Percentiles rank a stretch among this genome's conserved stretches.
Evolutionary conservation across 2,113 vertebrate genomes (phyloP).

Genomic region (Micronycteris hirsuta): DNA sequence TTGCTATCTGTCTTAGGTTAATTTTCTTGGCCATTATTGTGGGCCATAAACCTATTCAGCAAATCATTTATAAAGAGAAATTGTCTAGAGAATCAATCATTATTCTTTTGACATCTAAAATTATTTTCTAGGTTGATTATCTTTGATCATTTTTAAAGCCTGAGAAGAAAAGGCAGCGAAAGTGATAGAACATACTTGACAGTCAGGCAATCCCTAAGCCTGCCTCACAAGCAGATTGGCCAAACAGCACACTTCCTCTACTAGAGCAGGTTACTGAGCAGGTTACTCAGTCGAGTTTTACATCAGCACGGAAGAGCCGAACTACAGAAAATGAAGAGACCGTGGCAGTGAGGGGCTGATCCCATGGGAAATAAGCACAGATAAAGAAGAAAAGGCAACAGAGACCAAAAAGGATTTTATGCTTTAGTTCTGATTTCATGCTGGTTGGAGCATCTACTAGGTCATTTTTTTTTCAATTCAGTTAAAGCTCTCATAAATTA

Average conservation of each 20-base stretch:
- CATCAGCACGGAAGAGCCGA: background rate
- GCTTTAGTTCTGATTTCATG: background rate
- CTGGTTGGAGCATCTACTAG: background rate
- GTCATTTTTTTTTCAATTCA: background rate
- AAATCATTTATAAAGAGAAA: constrained; percentile 67
- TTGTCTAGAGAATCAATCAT: constrained; percentile 12
- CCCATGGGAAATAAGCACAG: background rate
- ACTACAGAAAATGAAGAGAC: background rate
- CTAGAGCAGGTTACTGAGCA: fast-evolving
- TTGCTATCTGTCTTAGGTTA: background rate
- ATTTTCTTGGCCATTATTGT: constrained; percentile 50
- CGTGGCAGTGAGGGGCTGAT: background rate
- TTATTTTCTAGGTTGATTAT: constrained; percentile 16
- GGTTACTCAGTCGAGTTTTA: background rate
- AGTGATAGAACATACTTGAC: background rate
- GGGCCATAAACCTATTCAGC: constrained; percentile 51
- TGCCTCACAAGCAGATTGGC: background rate
- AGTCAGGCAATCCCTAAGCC: background rate
- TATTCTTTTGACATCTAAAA: constrained; percentile 52
- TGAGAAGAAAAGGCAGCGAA: background rate
- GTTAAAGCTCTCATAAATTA: background rate
- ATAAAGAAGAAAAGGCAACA: background rate
- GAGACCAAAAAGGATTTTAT: background rate
- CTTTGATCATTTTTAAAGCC: background rate
- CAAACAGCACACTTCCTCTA: background rate